phyloP scores from a whole-genome alignment of 1,140 invertebrate species.

The Bombus vancouverensis region DNA sequence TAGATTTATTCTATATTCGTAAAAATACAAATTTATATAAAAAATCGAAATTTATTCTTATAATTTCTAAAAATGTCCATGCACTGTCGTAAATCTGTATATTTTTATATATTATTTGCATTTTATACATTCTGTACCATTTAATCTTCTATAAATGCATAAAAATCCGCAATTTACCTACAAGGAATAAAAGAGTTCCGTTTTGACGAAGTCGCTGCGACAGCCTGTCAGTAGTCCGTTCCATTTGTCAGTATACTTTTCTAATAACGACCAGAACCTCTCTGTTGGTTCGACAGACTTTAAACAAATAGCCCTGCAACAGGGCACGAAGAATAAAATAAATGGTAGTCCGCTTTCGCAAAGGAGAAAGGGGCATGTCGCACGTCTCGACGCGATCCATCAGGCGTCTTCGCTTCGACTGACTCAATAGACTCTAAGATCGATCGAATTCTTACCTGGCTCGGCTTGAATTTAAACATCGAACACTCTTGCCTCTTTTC shows the following conservation, averaged over 20 bases:
- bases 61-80: too few relatives aligned
- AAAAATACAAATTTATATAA: too few relatives aligned
- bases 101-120: too few relatives aligned
- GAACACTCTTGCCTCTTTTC: neutral
- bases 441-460: conserved; percentile 63
- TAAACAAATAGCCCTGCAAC: conserved; percentile 68
- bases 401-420: conserved; percentile 62
- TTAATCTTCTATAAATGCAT: neutral
- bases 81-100: too few relatives aligned
- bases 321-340: conserved; percentile 70
- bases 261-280: conserved; percentile 63
- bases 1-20: neutral
- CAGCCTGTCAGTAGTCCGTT: conserved; percentile 42
- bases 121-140: too few relatives aligned
- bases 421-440: conserved; percentile 71
- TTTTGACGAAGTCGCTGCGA: conserved; percentile 23
- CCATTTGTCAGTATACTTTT: conserved; percentile 66
- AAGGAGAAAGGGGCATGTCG: conserved; percentile 52
- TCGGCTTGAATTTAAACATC: conserved; percentile 35
- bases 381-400: conserved; percentile 75
- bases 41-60: too few relatives aligned
- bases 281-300: conserved; percentile 45
- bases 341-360: conserved; percentile 59
- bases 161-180: neutral
- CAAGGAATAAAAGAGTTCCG: neutral